Base-by-base conservation (phyloP, 2,113 vertebrate species). In the Strigops habroptila region DNA sequence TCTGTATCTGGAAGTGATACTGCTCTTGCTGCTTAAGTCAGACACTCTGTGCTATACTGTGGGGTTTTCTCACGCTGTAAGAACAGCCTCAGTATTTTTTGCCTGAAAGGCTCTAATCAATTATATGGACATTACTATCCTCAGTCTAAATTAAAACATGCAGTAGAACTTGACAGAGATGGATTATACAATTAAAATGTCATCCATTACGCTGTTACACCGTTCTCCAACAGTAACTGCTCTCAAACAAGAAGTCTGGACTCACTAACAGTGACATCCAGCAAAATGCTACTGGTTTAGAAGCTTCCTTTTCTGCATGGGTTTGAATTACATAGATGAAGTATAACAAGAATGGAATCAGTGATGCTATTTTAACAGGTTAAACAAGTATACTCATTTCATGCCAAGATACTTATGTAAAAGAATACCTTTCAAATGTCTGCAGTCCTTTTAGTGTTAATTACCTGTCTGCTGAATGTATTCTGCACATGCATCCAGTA, bases 401-500 rank as follows among this genome's bases (percentile, higher is more conserved):
- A 62, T 10, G 12, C 7, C 7, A 70, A 62, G 28, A 73, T 12
- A 63, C 12, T 60, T 2, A 49, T 3, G 10, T 33, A 18, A 89
- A 70, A 64, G 77, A 60, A 24, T 2, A 78, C 31, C 9, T 79
- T 67, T 81, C 49, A 73, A 60, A 48, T 35, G 16, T 9, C 46
- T 74, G 14, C 3, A 18, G 7, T 35, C 17, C 23, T 77, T 62
- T 68, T 12, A 30, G 30, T 71, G 15, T 46, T 62, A 65, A 68
- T 97, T 98, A 99, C 99, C 99, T 99, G 99, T 97, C 99, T 99
- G 97, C 97, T 99, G 95, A 99, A 99, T 9, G 99, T 99, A n/a
- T 99, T 98, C 60, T 99, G 99, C 55, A 99, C 99, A 3, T 99
- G 99, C 97, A 99, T 99, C 99, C 99, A 99, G 98, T 99, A 99